Base-by-base conservation (phyloP, 2,797 vertebrate genomes). In the Podarcis lilfordi region DNA sequence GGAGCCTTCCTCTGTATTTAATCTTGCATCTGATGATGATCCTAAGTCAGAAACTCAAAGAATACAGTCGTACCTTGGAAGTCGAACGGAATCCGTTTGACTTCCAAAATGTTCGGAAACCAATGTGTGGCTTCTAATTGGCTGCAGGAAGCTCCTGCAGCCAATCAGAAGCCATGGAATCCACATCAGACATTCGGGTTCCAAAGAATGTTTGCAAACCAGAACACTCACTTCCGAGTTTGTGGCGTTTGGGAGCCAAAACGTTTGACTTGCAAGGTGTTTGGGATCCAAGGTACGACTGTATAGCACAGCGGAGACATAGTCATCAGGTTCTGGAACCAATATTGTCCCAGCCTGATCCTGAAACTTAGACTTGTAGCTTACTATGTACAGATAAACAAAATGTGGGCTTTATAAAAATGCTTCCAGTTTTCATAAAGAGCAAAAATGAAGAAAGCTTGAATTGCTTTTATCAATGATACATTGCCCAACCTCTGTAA, bases 391-490 rank as follows among this genome's bases (percentile, higher is more conserved):
- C 75, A 82, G 45, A 90, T 71, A 87, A 89, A 50, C 9, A 68
- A 86, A 85, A 25, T 7, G 82, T 89, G 6, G 74, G 50, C 8
- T 1, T 66, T 9, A 35, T 40, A 64, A 86, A 86, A 82, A 77
- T 83, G 5, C 1, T 88, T 88, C 35, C 13, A 75, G 68, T n/a
- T 79, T 0, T 81, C 15, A 40, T 50, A 74, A 91, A 32, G n/a
- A 87, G 32, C 37, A 82, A 90, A 82, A 90, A n/a, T 4, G 59
- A n/a, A 71, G 32, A 69, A 85, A 25, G 2, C 79, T 55, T 89
- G 82, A 83, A 40, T 29, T 7, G 17, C 37, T 87, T 50, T 32
- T 66, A 81, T 50, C 6, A 10, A 19, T 76, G 35, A 27, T 92
- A 6, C 86, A 3, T 91, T 90, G 84, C 3, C 45, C 0, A 32